Evolutionary conservation across 2,113 vertebrate species (phyloP), one percentile per base, ranked within the genome.

Genomic region (Lophochroa leadbeateri): DNA sequence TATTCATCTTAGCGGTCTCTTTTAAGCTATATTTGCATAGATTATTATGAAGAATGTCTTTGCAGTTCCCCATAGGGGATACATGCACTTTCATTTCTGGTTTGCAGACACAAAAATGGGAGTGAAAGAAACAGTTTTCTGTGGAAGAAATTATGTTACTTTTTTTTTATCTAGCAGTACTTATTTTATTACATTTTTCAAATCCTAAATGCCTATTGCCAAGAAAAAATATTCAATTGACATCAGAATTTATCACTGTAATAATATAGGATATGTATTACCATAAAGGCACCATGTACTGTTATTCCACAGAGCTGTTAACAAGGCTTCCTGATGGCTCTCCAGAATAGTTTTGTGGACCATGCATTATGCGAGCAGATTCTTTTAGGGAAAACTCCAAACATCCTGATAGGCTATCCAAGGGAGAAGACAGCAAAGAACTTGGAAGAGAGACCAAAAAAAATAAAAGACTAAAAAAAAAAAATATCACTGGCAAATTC

Each of bases 1-100:
- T 84, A 67, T 53, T 91, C 77, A 14, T 44, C 84, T 84, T 88
- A 95, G 67, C 37, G 86, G 68, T 19, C 11, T 58, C 31, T 84
- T 91, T 84, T 81, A 92, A 84, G 41, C 31, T 86, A 8, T 50
- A 67, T 94, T 96, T 96, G 27, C 50, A 89, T 23, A 81, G 14
- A 63, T 5, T 58, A 63, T 12, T 31, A 81, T n/a, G 50, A 86
- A 90, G 53, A 86, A 80, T 74, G 28, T 67, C 33, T 81, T 77
- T 83, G n/a, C 29, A 88, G 2, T 65, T 86, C 55, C 17, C n/a
- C 43, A 63, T 77, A 67, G 64, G 31, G 37, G 74, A 80, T 57
- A 69, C 2, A 14, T 2, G 1, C 21, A 25, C 35, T 87, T 93
- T 91, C 28, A 82, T 87, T 90, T 87, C n/a, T 86, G 23, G 27